Evolutionary conservation across 2,113 vertebrate genomes (phyloP), one percentile per base, ranked within the genome.

Genomic region (Cyphomyrus discorhynchus): DNA sequence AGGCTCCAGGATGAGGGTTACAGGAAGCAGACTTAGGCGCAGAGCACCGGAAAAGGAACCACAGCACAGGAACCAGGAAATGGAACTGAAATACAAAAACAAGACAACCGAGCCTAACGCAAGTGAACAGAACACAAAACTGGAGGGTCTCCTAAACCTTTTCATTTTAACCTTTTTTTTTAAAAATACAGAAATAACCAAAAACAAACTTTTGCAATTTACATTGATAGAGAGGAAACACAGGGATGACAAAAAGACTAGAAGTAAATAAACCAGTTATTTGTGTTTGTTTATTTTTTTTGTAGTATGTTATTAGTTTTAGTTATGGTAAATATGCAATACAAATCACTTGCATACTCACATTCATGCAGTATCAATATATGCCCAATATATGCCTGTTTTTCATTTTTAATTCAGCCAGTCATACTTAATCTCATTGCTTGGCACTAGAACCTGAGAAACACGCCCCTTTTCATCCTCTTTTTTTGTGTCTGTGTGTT

Each of bases 381-480:
- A 66, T 66, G n/a, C 13, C 70, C 9, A 31, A 35, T 39, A 17
- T 17, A 80, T 19, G 17, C 15, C 70, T 39, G 3, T 84, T 46
- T 84, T n/a, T 13, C 77, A 82, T 56, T 88, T 88, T 39, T 88
- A 58, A 58, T 58, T 88, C 53, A 19, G 46, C n/a, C 85, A 86
- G 86, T 88, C 31, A 39, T 56, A 52, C 35, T 58, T 88, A 27
- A 88, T 88, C 31, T 62, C 53, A 42, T 58, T 42, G 31, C 46
- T 39, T 7, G 31, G 53, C 35, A 58, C 50, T 88, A n/a, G 17
- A 24, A 19, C 35, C 31, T 24, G n/a, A 58, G 53, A 87, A 58
- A 13, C 15, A 52, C 49, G 6, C 84, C 47, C 27, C 49, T 35
- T 86, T 86, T 45, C 27, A 56, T 56, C 45, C 84, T 52, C 21